These are phyloP conservation scores for Onychorhynchus coronatus DNA, from an alignment of 2,113 vertebrate genomes.

Conservation along the genomic window DNA sequence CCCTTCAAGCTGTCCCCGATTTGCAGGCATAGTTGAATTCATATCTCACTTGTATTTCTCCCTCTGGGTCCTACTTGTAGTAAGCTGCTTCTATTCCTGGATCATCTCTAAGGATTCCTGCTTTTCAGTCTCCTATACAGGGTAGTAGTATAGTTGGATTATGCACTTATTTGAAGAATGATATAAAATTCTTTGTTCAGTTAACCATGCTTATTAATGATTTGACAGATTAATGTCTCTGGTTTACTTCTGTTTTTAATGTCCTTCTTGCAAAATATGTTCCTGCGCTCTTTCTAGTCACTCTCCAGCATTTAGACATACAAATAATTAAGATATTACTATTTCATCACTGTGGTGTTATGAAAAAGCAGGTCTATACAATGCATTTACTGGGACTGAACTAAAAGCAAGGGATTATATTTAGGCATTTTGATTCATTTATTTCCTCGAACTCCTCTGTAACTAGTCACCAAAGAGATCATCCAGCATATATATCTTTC, in stretches of 20 bases:
- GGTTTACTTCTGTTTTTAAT: neutral
- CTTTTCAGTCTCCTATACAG: neutral
- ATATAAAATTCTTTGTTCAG: neutral
- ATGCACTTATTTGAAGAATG: neutral
- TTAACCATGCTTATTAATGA: neutral
- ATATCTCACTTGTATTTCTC: neutral
- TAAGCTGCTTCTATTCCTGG: neutral
- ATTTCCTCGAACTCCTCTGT: neutral
- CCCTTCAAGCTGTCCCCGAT: neutral
- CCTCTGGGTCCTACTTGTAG: neutral
- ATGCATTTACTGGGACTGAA: neutral
- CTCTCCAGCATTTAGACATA: neutral
- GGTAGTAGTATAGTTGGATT: neutral
- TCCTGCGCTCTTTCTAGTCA: neutral
- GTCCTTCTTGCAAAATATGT: neutral
- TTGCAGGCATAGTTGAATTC: neutral
- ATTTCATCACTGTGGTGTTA: neutral
- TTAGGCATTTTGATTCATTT: neutral
- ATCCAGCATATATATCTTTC: neutral
- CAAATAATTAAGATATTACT: neutral
- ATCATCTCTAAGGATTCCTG: neutral
- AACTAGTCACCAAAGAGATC: neutral
- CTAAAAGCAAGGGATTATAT: neutral
- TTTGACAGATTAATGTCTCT: neutral
- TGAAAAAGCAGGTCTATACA: neutral